These are phyloP conservation scores for Allophyes oxyacanthae DNA, from an alignment of 2,888 invertebrate species.

Conservation along the genomic window DNA sequence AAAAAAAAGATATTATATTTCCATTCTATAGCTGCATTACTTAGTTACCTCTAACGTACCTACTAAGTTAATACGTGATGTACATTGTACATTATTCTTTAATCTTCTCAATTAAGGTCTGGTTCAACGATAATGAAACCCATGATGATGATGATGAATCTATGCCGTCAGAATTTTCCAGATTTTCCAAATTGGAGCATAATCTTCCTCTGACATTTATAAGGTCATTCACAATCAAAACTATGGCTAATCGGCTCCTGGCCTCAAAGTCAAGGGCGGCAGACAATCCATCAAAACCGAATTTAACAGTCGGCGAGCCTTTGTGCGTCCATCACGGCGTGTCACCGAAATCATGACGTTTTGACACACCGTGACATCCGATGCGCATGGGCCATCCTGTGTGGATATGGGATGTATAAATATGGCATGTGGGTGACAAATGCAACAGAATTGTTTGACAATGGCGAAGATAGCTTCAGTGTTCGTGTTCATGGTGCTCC, in stretches of 20 bases:
- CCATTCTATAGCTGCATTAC: too few relatives aligned
- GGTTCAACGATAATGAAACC: too few relatives aligned
- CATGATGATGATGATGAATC: constrained; percentile 16
- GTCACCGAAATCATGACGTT: constrained; percentile 62
- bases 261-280: constrained; percentile 61
- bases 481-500: constrained; percentile 46
- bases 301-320: constrained; percentile 55
- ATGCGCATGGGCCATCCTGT: constrained; percentile 48
- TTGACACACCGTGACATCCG: constrained; percentile 62
- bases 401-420: constrained; percentile 39
- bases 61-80: too few relatives aligned
- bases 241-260: constrained; percentile 41
- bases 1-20: too few relatives aligned
- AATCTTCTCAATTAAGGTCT: too few relatives aligned
- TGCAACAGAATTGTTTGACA: constrained; percentile 29
- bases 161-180: constrained; percentile 22
- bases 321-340: constrained; percentile 63
- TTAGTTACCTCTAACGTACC: too few relatives aligned
- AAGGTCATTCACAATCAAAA: constrained; percentile 37
- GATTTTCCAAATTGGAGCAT: constrained; percentile 6
- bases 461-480: constrained; percentile 50
- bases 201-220: constrained; percentile 39
- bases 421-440: constrained; percentile 19
- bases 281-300: constrained; percentile 51
- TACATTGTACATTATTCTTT: too few relatives aligned